phyloP scores from a whole-genome alignment of 2,113 vertebrate genomes.

The Geothlypis trichas region DNA sequence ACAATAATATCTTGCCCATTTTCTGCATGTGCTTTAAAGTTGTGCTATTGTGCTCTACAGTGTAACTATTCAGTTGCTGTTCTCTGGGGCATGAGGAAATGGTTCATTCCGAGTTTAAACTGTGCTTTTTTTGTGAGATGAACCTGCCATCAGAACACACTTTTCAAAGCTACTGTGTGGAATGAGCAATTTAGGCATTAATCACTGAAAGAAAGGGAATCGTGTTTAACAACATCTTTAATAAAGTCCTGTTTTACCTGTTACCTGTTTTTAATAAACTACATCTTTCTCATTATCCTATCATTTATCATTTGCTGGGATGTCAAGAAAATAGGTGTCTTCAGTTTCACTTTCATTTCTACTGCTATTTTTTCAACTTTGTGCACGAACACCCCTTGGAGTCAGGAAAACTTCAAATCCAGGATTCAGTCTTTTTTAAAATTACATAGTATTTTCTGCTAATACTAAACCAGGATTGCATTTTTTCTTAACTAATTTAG shows the following conservation, averaged over 20 bases:
- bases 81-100: not conserved
- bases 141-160: not conserved
- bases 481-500: not conserved
- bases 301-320: not conserved
- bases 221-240: not conserved
- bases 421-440: not conserved
- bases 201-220: not conserved
- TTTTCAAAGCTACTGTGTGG: not conserved
- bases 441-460: not conserved
- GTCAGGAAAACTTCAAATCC: not conserved
- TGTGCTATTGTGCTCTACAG: not conserved
- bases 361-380: not conserved
- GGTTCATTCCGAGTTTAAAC: not conserved
- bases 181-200: not conserved
- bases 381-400: not conserved
- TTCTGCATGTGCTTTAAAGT: not conserved
- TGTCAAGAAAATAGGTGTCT: not conserved
- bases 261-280: not conserved
- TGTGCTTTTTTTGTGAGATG: not conserved
- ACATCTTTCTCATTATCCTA: not conserved
- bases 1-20: not conserved
- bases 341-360: conserved; percentile 43
- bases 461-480: not conserved
- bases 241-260: not conserved
- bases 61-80: not conserved